These are phyloP conservation scores for Agonopterix alstromeriana DNA, from an alignment of 2,888 invertebrate genomes.

Conservation along the genomic window DNA sequence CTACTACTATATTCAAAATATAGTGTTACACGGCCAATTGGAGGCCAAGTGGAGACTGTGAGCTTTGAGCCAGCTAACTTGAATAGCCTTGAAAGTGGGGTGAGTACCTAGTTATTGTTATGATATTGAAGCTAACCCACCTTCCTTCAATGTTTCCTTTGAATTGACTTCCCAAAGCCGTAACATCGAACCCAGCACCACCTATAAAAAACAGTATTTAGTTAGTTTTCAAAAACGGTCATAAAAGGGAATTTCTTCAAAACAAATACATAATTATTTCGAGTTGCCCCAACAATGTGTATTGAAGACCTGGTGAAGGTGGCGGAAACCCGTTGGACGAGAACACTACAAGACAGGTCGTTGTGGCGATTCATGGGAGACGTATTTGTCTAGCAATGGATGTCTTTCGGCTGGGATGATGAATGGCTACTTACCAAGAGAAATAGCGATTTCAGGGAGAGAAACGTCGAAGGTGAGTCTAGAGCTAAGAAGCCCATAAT, in stretches of 20 bases:
- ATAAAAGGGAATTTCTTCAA: background rate
- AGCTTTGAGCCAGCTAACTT: too few species aligned
- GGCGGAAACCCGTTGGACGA: too few species aligned
- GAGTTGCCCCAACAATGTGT: background rate
- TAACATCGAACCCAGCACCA: background rate
- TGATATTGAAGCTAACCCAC: slow-evolving; percentile 12
- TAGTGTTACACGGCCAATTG: too few species aligned
- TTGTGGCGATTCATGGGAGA: too few species aligned
- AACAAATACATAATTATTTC: background rate
- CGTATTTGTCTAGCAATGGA: too few species aligned
- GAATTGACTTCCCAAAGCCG: slow-evolving; percentile 12
- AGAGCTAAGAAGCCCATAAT: slow-evolving; percentile 21
- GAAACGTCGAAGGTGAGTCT: slow-evolving; percentile 35
- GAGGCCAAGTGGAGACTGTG: too few species aligned
- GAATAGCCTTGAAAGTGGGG: background rate
- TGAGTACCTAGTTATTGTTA: background rate
- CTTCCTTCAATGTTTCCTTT: slow-evolving; percentile 12
- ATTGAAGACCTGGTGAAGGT: too few species aligned
- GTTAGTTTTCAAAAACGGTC: background rate
- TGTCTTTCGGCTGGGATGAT: background rate
- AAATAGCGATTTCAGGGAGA: slow-evolving; percentile 30
- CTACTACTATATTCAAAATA: too few species aligned
- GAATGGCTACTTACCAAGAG: slow-evolving; percentile 28
- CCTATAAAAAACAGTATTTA: slow-evolving; percentile 6
- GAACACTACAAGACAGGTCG: too few species aligned